These are phyloP conservation scores for Acanthornis magna DNA, from an alignment of 2,797 vertebrate species.

Conservation along the genomic window DNA sequence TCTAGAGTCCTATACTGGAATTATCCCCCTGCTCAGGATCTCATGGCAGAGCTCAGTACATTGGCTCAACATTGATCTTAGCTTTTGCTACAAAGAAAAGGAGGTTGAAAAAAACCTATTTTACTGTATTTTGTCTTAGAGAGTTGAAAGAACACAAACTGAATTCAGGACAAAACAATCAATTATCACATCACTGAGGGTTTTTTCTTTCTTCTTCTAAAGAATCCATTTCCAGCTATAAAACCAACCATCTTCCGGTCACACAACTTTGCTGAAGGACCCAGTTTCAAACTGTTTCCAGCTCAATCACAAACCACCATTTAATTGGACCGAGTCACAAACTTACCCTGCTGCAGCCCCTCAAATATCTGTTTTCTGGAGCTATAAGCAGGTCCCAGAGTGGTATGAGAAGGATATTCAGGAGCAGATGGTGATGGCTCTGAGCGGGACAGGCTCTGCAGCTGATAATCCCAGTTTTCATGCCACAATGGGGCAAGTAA, in stretches of 20 bases:
- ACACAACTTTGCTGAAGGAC: not conserved
- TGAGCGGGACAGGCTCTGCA: not conserved
- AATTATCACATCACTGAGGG: not conserved
- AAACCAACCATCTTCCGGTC: not conserved
- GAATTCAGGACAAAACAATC: not conserved
- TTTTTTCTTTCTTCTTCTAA: not conserved
- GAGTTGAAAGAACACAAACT: not conserved
- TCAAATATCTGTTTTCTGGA: not conserved
- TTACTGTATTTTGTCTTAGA: not conserved
- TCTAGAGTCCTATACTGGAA: not conserved
- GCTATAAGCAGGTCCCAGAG: not conserved
- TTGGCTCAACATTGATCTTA: not conserved
- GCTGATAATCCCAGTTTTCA: not conserved
- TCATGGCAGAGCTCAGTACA: not conserved
- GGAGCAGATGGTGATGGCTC: not conserved
- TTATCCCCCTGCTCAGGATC: not conserved
- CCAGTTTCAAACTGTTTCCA: not conserved
- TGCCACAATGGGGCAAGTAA: rapidly evolving
- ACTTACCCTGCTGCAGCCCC: not conserved
- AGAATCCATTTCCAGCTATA: not conserved
- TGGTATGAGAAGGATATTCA: not conserved
- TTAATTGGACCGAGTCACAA: not conserved
- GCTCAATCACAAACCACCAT: not conserved
- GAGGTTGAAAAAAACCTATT: not conserved
- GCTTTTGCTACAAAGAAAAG: not conserved